Evolutionary conservation across 2,113 vertebrate genomes (phyloP).

Genomic region (Alces alces): DNA sequence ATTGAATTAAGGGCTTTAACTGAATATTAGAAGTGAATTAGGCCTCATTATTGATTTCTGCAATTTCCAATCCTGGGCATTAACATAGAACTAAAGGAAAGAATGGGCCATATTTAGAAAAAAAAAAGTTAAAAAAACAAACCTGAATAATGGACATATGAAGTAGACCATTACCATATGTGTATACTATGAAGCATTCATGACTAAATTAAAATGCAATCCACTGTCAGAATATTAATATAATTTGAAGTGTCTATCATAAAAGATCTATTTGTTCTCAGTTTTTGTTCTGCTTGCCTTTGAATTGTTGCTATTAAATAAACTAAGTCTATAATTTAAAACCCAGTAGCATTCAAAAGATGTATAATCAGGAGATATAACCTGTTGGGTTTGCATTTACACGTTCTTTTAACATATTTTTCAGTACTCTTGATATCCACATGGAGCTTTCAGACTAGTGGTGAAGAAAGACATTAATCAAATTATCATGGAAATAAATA

Average conservation of each 20-base stretch:
- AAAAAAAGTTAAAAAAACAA: not conserved
- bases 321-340: not conserved
- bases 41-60: not conserved
- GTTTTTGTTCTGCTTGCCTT: not conserved
- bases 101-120: not conserved
- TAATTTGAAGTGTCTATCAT: not conserved
- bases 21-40: not conserved
- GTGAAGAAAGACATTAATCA: not conserved
- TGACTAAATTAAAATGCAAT: not conserved
- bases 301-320: not conserved
- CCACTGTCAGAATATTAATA: not conserved
- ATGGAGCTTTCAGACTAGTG: not conserved
- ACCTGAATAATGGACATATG: not conserved
- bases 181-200: not conserved
- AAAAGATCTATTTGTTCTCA: not conserved
- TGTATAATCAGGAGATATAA: not conserved
- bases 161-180: not conserved
- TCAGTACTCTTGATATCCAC: not conserved
- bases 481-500: not conserved
- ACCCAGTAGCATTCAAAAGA: not conserved
- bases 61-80: not conserved
- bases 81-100: not conserved
- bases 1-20: not conserved
- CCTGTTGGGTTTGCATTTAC: not conserved
- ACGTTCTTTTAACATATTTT: not conserved